These are phyloP conservation scores for Phrynosoma platyrhinos DNA, from an alignment of 2,113 vertebrate species.

Conservation along the genomic window DNA sequence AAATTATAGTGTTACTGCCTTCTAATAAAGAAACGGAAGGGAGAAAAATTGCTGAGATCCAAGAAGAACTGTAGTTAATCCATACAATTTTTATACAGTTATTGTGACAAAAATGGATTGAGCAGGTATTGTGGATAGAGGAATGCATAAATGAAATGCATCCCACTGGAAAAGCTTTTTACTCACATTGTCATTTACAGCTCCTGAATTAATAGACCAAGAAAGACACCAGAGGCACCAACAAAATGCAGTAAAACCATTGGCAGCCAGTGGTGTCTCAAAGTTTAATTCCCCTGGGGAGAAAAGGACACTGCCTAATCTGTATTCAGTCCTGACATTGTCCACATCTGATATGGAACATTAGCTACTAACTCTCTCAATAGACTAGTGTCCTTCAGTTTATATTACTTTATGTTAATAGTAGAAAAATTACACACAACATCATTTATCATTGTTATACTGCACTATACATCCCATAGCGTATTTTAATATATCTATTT, in stretches of 20 bases:
- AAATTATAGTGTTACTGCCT: conserved; percentile 14
- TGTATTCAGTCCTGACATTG: conserved; percentile 99
- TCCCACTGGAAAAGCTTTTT: conserved; percentile 83
- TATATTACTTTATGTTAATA: conserved; percentile 99
- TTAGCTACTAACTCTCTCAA: conserved; percentile 99
- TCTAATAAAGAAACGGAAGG: conserved; percentile 20
- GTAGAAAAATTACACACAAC: conserved; percentile 99
- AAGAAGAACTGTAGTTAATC: conserved; percentile 71
- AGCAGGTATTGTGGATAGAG: conserved; percentile 65
- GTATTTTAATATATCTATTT: conserved; percentile 94
- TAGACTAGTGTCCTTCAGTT: conserved; percentile 99
- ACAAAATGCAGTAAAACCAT: conserved; percentile 91
- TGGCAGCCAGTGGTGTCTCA: conserved; percentile 92
- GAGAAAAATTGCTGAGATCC: conserved; percentile 28
- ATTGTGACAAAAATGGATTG: conserved; percentile 75
- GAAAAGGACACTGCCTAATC: conserved; percentile 99
- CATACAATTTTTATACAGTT: conserved; percentile 71
- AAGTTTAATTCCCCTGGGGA: conserved; percentile 95
- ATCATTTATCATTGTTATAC: conserved; percentile 99
- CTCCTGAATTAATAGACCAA: conserved; percentile 94
- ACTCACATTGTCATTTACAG: conserved; percentile 84
- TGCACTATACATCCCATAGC: conserved; percentile 82
- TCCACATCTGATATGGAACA: conserved; percentile 99
- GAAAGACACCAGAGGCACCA: conserved; percentile 91
- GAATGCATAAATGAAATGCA: conserved; percentile 80